These are phyloP conservation scores for Protonibea diacanthus DNA, from an alignment of 2,797 vertebrate genomes.

Conservation along the genomic window DNA sequence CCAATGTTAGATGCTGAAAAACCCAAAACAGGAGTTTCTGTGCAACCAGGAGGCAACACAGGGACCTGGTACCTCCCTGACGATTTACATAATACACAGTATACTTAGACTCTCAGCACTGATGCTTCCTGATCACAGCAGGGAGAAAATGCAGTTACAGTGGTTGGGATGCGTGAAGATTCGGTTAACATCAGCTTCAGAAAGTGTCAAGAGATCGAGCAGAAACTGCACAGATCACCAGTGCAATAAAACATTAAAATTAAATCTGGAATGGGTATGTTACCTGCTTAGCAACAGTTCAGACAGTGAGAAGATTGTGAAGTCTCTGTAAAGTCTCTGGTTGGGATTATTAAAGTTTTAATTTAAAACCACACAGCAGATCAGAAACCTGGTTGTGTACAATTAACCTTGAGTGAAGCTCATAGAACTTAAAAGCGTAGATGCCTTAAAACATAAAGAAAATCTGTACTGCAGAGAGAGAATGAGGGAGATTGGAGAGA, in stretches of 20 bases:
- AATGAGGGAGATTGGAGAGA: slow-evolving; percentile 34
- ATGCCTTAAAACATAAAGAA: slow-evolving; percentile 1
- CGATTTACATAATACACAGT: no score
- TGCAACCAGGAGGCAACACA: no score
- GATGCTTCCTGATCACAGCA: no score
- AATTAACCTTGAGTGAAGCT: slow-evolving; percentile 3
- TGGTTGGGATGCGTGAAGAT: no score
- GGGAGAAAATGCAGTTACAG: neutral
- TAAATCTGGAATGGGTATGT: neutral
- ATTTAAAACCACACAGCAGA: slow-evolving; percentile 15
- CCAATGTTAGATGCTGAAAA: no score
- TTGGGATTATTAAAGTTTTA: slow-evolving; percentile 11
- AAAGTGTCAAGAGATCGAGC: slow-evolving; percentile 21
- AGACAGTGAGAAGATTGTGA: neutral
- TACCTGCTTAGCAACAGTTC: slow-evolving; percentile 16
- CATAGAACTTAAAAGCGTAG: neutral
- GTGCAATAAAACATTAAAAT: slow-evolving; percentile 17
- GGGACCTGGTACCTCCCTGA: no score
- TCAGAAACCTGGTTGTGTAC: slow-evolving; percentile 4
- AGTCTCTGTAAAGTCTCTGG: neutral
- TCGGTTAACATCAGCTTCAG: neutral
- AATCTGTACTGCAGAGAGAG: neutral
- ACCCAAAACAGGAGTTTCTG: no score
- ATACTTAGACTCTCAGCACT: no score
- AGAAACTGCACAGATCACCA: slow-evolving; percentile 3